A percentile compares a stretch with the other conserved stretches of the same genome.
These are phyloP conservation scores for Branchellion lobata DNA, from an alignment of 2,888 invertebrate species.

Conservation along the genomic window DNA sequence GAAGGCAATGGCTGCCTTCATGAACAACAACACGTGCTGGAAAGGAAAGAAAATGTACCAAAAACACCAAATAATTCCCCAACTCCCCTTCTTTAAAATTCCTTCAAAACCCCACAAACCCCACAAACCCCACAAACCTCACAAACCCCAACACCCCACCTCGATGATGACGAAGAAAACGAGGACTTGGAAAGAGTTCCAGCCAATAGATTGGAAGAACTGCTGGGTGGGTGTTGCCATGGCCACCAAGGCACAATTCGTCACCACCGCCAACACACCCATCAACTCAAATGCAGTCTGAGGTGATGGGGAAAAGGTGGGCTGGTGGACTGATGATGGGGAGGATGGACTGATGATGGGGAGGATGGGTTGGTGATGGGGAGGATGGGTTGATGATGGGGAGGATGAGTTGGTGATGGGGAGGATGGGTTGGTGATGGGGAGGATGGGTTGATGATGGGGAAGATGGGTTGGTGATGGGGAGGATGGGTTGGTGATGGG, in stretches of 20 bases:
- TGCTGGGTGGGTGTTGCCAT: constrained; percentile 70
- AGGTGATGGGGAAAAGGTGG: too few species aligned
- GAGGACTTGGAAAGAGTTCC: constrained; percentile 64
- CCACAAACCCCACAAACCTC: background rate
- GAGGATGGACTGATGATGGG: too few species aligned
- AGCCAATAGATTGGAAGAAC: constrained; percentile 62
- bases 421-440: too few species aligned
- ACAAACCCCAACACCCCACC: constrained; percentile 53
- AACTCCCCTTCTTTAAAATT: background rate
- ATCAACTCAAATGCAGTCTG: constrained; percentile 72
- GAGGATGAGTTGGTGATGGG: too few species aligned
- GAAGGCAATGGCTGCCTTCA: constrained; percentile 70
- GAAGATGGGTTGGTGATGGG: too few species aligned
- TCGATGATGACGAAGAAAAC: constrained; percentile 72
- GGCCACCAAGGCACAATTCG: constrained; percentile 74
- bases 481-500: too few species aligned
- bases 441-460: too few species aligned
- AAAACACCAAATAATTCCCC: background rate
- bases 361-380: too few species aligned
- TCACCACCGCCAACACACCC: constrained; percentile 70
- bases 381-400: too few species aligned
- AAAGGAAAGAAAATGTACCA: too few species aligned
- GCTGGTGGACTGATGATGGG: too few species aligned
- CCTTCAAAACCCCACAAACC: background rate
- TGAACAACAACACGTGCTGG: constrained; percentile 69